Base-by-base conservation (phyloP, 2,113 vertebrate genomes). In the Takifugu flavidus region DNA sequence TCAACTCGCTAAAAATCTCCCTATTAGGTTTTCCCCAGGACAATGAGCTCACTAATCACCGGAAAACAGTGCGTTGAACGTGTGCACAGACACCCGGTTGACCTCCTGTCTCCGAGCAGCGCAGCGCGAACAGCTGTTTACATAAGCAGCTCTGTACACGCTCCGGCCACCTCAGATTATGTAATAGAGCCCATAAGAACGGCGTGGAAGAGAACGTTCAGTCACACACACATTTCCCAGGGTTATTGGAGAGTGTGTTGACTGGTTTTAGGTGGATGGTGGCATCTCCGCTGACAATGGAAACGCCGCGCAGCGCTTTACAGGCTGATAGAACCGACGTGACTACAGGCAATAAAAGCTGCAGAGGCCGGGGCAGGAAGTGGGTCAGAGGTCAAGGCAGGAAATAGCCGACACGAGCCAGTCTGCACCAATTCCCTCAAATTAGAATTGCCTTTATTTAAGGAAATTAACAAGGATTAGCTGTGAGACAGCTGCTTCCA, bases 371-470 rank as follows among this genome's bases (percentile, higher is more conserved):
- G 5, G 13, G 31, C 12, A 68, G 39, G 26, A 84, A 84, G 75
- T 87, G 79, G 87, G 86, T 80, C 78, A 90, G 88, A 89, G 83
- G 85, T 90, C 59, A 88, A 47, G 2, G 15, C 66, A 66, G 55
- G 53, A 47, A 20, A 53, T 4, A 15, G 45, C 45, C 6, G 45
- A 11, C 5, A 31, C 29, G 4, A 5, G 29, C 29, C 29, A 31
- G 44, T 45, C 5, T 45, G 44, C 44, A 45, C 44, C 7, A 31
- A 3, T 31, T 31, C 5, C 29, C 20, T 20, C 20, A 20, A 20
- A 20, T 20, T 20, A 20, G 20, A 31, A 1, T 31, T 4, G 7
- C 11, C 34, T 39, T 3, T 10, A 39, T 39, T 39, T 31, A 31
- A 31, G 4, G 29, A 4, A 31, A 6, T 3, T 39, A 39, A 20